Evolutionary conservation across 2,797 vertebrate species (phyloP), one percentile per base, ranked within the genome.

Genomic region (Enteromius thamalakanensis): DNA sequence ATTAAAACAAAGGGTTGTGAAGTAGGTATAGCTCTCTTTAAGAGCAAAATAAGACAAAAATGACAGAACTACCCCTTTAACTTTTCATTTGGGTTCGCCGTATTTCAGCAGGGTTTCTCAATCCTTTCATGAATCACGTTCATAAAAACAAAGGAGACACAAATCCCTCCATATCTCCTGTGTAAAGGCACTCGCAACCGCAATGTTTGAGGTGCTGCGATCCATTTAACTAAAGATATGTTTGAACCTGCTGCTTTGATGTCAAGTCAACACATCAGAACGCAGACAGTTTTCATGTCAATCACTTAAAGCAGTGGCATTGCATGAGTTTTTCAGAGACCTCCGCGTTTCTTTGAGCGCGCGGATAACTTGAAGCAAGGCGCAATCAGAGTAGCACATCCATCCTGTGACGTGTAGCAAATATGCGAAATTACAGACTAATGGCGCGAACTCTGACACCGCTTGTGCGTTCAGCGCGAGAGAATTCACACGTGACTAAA

Each of bases 221-320:
- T 83, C 60, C 74, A 67, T 80, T 74, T 37, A 49, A 37, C 79
- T 29, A 65, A 74, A 80, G 72, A 81, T 23, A 64, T n/a, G 47
- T 81, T 64, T 79, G 75, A 80, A 72, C 29, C 17, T 58, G 21
- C n/a, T 47, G 19, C 81, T 84, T 84, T 87, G 71, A 84, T 84
- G 76, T 47, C 79, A 17, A 80, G 58, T 75, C 72, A 84, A 51
- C 70, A 29, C 26, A 68, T 37, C 79, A 58, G 60, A 79, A 77
- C 19, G 26, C 14, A 49, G 40, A 29, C 47, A 67, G 64, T 76
- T 86, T 83, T 86, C 51, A 77, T 80, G 60, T 70, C 77, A 75
- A 34, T 72, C 75, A 77, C 51, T 80, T 67, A 51, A 40, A 74
- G 40, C 29, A 23, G 4, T 55, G 82, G 37, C 79, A 32, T 23